Percentiles rank a stretch among this genome's conserved stretches.
These are phyloP conservation scores for Drosophila neotestacea DNA, from an alignment of 2,888 invertebrate genomes.

Conservation along the genomic window DNA sequence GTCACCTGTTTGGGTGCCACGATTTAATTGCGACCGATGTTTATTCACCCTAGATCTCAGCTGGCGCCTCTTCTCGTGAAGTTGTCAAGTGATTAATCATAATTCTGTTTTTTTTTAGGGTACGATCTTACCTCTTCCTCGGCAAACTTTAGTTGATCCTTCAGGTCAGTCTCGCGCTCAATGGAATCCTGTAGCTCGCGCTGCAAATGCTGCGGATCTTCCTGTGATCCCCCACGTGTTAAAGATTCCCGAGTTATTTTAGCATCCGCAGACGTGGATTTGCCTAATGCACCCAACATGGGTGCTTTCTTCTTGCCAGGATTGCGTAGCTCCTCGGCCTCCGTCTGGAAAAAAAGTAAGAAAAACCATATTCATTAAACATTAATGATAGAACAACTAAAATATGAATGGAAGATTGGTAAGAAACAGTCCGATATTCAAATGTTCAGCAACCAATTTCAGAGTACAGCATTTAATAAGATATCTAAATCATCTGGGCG, in stretches of 20 bases:
- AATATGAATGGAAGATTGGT: too few relatives aligned
- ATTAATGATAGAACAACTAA: too few relatives aligned
- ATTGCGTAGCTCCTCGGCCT: constrained; percentile 83
- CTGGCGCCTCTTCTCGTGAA: constrained; percentile 51
- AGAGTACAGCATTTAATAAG: too few relatives aligned
- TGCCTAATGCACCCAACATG: constrained; percentile 87
- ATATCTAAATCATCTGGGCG: too few relatives aligned
- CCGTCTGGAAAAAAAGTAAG: constrained; percentile 61
- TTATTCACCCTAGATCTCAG: constrained; percentile 41
- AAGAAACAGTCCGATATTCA: too few relatives aligned
- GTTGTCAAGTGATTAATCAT: constrained; percentile 42
- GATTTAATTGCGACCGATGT: constrained; percentile 63
- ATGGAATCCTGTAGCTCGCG: constrained; percentile 95
- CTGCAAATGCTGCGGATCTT: constrained; percentile 92
- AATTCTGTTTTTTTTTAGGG: neutral
- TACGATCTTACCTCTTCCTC: constrained; percentile 92
- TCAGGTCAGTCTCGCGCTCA: constrained; percentile 96
- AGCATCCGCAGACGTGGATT: constrained; percentile 88
- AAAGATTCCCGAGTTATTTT: constrained; percentile 91
- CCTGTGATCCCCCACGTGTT: constrained; percentile 92
- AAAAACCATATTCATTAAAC: too few relatives aligned
- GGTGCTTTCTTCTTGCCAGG: constrained; percentile 87
- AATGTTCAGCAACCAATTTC: too few relatives aligned
- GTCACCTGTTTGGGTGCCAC: constrained; percentile 82
- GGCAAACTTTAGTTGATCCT: constrained; percentile 96